Evolutionary conservation across 2,797 vertebrate genomes (phyloP).

Genomic region (Neomorphus geoffroyi): DNA sequence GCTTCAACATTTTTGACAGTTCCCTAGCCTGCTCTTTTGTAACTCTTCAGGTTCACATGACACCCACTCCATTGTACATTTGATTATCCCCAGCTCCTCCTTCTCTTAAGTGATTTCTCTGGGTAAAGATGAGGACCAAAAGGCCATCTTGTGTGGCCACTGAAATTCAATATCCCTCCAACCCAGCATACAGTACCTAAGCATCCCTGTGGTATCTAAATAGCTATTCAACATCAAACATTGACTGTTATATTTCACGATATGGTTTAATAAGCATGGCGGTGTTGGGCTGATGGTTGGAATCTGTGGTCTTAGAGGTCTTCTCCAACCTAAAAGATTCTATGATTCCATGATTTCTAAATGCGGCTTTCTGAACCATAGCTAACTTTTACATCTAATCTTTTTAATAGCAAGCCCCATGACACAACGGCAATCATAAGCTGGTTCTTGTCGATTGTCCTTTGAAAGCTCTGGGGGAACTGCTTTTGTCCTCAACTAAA

Average conservation of each 20-base stretch:
- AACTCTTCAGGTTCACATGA: neutral
- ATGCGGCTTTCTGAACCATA: neutral
- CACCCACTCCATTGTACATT: neutral
- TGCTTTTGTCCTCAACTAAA: neutral
- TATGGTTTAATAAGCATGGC: too few species aligned
- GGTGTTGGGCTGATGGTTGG: too few species aligned
- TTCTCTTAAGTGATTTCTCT: neutral
- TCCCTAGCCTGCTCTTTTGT: neutral
- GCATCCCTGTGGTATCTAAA: neutral
- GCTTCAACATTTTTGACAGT: neutral
- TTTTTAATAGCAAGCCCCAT: neutral
- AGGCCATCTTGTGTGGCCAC: neutral
- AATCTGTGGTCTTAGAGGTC: too few species aligned
- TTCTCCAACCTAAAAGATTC: too few species aligned
- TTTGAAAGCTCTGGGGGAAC: neutral
- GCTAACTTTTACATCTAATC: neutral
- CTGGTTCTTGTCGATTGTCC: neutral
- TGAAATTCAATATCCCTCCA: neutral
- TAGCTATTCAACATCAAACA: rapidly evolving
- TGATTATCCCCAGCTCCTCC: neutral
- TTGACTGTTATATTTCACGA: neutral
- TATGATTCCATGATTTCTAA: neutral
- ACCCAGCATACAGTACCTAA: neutral
- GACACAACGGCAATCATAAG: too few species aligned
- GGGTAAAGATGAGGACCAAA: neutral